Conservation (phyloP, 2,113 vertebrate genomes). For the Brachirus orientalis region DNA sequence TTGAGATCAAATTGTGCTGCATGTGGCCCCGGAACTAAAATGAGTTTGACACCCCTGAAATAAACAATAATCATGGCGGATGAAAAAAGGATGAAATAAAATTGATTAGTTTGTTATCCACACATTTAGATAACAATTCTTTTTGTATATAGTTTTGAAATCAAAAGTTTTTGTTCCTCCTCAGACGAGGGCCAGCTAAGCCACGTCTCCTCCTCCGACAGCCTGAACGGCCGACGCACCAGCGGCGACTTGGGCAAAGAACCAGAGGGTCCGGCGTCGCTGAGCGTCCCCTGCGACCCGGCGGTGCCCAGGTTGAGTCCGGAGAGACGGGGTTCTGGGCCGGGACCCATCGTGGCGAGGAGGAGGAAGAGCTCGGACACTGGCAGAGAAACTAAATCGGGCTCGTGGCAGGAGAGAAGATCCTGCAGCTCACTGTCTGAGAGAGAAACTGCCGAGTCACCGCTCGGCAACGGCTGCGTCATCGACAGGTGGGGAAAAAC, state of each 20-base stretch:
- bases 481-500: slow-evolving; percentile 53
- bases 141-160: too few species aligned
- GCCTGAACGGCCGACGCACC: slow-evolving; percentile 73
- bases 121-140: too few species aligned
- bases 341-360: slow-evolving; percentile 49
- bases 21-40: too few species aligned
- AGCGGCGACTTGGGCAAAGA: slow-evolving; percentile 74
- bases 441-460: slow-evolving; percentile 47
- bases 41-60: too few species aligned
- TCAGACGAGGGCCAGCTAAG: slow-evolving; percentile 76
- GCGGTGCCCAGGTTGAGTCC: slow-evolving; percentile 4
- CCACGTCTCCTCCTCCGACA: slow-evolving; percentile 79
- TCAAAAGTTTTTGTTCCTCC: background rate
- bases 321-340: slow-evolving; percentile 54
- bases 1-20: too few species aligned
- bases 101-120: too few species aligned
- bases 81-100: too few species aligned
- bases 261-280: slow-evolving; percentile 23
- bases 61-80: too few species aligned
- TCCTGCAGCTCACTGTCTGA: slow-evolving; percentile 72
- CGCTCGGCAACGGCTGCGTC: slow-evolving; percentile 65
- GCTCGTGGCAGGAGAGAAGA: slow-evolving; percentile 62
- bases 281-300: slow-evolving; percentile 3
- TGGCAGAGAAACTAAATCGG: slow-evolving; percentile 33
- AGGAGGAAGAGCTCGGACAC: slow-evolving; percentile 66